Evolutionary conservation across 2,888 invertebrate species (phyloP).

Genomic region (Spilarctia lutea): DNA sequence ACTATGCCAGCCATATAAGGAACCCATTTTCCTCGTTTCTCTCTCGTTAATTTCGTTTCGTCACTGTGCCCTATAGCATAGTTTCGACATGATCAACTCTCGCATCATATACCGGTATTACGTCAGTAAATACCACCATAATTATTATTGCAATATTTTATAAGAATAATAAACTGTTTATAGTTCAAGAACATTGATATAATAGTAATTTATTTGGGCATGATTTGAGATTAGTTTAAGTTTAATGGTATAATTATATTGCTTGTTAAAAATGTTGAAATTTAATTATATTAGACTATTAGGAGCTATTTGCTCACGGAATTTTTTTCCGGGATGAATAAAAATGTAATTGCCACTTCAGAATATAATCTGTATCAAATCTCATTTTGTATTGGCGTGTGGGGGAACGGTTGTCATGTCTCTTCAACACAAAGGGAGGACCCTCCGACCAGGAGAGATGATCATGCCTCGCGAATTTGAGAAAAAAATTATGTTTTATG

Average conservation of each 20-base stretch:
- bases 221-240: not conserved
- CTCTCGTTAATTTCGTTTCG: slow-evolving; percentile 12
- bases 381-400: too few species aligned
- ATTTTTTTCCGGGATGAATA: too few species aligned
- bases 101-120: slow-evolving; percentile 21
- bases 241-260: not conserved
- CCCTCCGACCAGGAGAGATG: too few species aligned
- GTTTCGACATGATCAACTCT: slow-evolving; percentile 33
- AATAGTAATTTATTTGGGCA: slow-evolving; percentile 2
- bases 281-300: not conserved
- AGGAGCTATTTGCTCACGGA: too few species aligned
- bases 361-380: too few species aligned
- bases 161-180: slow-evolving; percentile 23
- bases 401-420: too few species aligned
- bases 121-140: slow-evolving; percentile 40
- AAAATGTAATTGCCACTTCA: too few species aligned
- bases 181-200: slow-evolving; percentile 10
- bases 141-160: slow-evolving; percentile 37
- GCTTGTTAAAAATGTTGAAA: not conserved
- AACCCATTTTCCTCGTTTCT: slow-evolving; percentile 7
- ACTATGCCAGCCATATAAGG: not conserved
- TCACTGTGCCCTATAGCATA: slow-evolving; percentile 34
- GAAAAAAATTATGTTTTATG: slow-evolving; percentile 3
- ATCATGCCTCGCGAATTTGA: too few species aligned
- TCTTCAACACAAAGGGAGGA: too few species aligned